Percentiles rank a stretch among this genome's conserved stretches.
phyloP scores from a whole-genome alignment of 92 coral and sea anemone species.

The Phenganax subtilis region DNA sequence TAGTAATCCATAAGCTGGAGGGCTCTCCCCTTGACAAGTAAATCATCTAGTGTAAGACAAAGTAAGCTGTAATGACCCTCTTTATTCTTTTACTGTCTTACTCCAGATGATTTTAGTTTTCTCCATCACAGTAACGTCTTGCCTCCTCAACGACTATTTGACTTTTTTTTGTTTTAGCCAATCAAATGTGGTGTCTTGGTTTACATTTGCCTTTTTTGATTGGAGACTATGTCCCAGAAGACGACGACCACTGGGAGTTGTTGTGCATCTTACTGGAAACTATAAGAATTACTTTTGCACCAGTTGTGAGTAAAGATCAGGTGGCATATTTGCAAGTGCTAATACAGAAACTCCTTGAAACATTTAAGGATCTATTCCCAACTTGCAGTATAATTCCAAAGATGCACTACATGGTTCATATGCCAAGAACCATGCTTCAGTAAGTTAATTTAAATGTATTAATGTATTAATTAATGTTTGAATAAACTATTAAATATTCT shows the following conservation, averaged over 20 bases:
- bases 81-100: no score
- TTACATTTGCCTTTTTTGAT: conserved; percentile 54
- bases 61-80: no score
- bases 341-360: conserved; percentile 50
- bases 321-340: conserved; percentile 57
- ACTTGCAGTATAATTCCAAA: conserved; percentile 59
- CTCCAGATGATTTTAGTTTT: no score
- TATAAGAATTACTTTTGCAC: conserved; percentile 48
- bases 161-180: conserved; percentile 47
- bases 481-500: no score
- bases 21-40: background rate
- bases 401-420: conserved; percentile 69
- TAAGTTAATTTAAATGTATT: conserved; percentile 16
- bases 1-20: background rate
- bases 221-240: conserved; percentile 58
- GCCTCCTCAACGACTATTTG: background rate
- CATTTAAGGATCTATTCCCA: conserved; percentile 51
- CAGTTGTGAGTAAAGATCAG: conserved; percentile 42
- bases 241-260: conserved; percentile 57
- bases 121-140: no score
- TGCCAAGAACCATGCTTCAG: conserved; percentile 59
- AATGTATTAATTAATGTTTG: no score
- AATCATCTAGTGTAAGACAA: background rate
- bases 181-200: conserved; percentile 75
- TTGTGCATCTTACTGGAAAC: conserved; percentile 51